phyloP scores from a whole-genome alignment of 2,888 invertebrate genomes.

The Mechanitis messenoides region DNA sequence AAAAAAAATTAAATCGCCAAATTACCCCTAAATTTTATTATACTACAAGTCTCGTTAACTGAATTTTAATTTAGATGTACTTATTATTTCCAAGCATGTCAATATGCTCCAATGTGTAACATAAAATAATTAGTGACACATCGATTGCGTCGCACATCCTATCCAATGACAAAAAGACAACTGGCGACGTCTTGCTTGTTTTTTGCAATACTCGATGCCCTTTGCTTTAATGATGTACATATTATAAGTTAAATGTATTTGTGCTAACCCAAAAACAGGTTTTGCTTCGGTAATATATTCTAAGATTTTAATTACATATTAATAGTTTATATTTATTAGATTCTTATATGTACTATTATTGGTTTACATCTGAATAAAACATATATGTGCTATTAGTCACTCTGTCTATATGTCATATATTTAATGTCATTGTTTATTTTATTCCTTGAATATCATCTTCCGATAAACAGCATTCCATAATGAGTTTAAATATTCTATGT shows the following conservation, averaged over 20 bases:
- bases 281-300: slow-evolving; percentile 9
- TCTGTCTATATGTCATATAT: too few relatives aligned
- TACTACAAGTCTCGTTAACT: too few relatives aligned
- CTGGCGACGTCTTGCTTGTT: slow-evolving; percentile 29
- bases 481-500: not conserved
- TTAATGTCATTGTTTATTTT: not conserved
- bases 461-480: not conserved
- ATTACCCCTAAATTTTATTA: too few relatives aligned
- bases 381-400: not conserved
- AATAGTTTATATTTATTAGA: not conserved
- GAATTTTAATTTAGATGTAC: too few relatives aligned
- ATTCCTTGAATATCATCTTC: slow-evolving; percentile 1
- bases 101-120: not conserved
- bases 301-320: slow-evolving; percentile 1
- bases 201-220: slow-evolving; percentile 33
- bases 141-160: slow-evolving; percentile 29
- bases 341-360: not conserved
- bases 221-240: slow-evolving; percentile 30
- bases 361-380: not conserved
- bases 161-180: slow-evolving; percentile 20
- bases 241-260: slow-evolving; percentile 20
- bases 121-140: slow-evolving; percentile 10
- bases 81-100: not conserved
- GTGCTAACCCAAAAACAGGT: slow-evolving; percentile 16
- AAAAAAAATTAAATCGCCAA: too few relatives aligned